Conservation (phyloP, 1,140 invertebrate genomes). For the Cotesia chilonis region DNA sequence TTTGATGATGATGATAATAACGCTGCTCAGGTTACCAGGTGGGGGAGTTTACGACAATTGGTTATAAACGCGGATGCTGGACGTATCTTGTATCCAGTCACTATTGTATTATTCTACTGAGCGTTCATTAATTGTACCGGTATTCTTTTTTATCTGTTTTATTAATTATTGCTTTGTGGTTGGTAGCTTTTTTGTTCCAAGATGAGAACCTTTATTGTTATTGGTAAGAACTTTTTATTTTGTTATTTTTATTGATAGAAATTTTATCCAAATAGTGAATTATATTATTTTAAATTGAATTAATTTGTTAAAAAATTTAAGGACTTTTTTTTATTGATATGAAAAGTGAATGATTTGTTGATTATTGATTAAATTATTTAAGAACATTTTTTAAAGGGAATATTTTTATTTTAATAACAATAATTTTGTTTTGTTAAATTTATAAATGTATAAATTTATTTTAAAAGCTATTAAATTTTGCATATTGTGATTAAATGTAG, state of each 20-base stretch:
- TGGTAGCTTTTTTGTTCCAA: neutral
- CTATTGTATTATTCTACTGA: slow-evolving; percentile 32
- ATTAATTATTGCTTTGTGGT: slow-evolving; percentile 1
- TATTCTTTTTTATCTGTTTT: neutral
- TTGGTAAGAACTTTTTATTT: slow-evolving; percentile 6
- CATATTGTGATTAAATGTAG: no score
- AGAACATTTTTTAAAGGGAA: no score
- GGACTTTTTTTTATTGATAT: no score
- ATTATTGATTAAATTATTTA: no score
- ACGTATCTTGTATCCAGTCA: slow-evolving; percentile 50
- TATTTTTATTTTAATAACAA: no score
- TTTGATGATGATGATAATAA: slow-evolving; percentile 14
- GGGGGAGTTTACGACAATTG: slow-evolving; percentile 45
- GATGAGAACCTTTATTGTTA: neutral
- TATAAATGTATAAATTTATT: no score
- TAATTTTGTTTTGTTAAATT: no score
- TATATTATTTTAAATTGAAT: neutral
- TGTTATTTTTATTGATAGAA: neutral
- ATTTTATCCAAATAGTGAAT: neutral
- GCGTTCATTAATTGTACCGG: neutral
- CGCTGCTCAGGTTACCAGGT: slow-evolving; percentile 34
- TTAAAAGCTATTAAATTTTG: no score
- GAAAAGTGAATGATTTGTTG: no score
- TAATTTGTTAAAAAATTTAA: no score
- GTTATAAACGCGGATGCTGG: slow-evolving; percentile 50